Conservation (phyloP, 2,888 invertebrate genomes). For the Cephus runcator region DNA sequence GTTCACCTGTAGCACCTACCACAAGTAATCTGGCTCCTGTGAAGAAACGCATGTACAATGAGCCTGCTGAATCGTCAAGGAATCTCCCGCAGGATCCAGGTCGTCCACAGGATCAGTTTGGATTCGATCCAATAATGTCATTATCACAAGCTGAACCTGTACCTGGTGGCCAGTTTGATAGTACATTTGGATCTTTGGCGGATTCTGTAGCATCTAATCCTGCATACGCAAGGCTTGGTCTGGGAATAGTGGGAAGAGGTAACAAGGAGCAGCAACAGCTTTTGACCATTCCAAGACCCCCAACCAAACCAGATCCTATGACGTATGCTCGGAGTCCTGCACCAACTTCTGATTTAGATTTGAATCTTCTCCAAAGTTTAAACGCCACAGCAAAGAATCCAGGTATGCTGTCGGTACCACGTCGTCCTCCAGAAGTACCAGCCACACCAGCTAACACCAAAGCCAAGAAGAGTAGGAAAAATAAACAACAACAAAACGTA, state of each 20-base stretch:
- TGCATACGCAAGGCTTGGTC: constrained; percentile 54
- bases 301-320: constrained; percentile 57
- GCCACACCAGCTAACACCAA: constrained; percentile 34
- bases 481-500: constrained; percentile 39
- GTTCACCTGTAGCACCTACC: constrained; percentile 30
- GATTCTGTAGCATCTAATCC: constrained; percentile 55
- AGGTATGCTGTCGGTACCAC: constrained; percentile 31
- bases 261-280: constrained; percentile 58
- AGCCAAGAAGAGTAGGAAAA: constrained; percentile 46
- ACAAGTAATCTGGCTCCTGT: constrained; percentile 49
- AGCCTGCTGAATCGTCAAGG: constrained; percentile 40
- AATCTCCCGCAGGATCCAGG: constrained; percentile 42
- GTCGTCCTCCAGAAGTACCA: constrained; percentile 26
- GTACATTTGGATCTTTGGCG: constrained; percentile 49
- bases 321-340: constrained; percentile 47
- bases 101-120: constrained; percentile 53
- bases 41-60: constrained; percentile 60
- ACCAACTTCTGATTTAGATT: constrained; percentile 51
- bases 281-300: constrained; percentile 54
- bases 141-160: constrained; percentile 48
- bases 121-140: constrained; percentile 57
- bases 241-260: constrained; percentile 54
- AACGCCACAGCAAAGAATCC: constrained; percentile 52
- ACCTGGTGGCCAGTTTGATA: constrained; percentile 53
- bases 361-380: constrained; percentile 56